phyloP scores from a whole-genome alignment of 2,113 vertebrate genomes.

The Phodopus roborovskii region DNA sequence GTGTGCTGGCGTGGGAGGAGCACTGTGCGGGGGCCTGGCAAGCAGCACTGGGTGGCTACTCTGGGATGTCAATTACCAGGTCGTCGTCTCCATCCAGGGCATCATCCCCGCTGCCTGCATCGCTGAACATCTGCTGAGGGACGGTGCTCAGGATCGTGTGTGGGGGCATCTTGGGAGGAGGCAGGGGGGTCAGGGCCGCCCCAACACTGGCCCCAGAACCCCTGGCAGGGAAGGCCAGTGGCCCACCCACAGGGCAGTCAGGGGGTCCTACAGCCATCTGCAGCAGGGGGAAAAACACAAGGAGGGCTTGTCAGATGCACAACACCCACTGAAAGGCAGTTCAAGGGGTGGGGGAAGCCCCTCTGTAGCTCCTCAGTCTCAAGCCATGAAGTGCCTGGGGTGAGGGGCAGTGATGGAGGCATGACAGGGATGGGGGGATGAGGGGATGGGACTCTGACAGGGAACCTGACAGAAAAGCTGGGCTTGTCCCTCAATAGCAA shows the following conservation, averaged over 20 bases:
- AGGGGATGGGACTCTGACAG: not conserved
- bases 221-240: slow-evolving; percentile 79
- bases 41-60: slow-evolving; percentile 52
- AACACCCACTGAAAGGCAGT: not conserved
- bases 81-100: slow-evolving; percentile 84
- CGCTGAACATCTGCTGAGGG: slow-evolving; percentile 87
- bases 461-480: slow-evolving; percentile 5
- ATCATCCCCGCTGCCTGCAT: slow-evolving; percentile 83
- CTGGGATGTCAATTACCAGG: slow-evolving; percentile 86
- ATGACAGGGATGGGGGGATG: slow-evolving; percentile 2
- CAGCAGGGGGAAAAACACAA: slow-evolving; percentile 63
- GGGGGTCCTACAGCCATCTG: slow-evolving; percentile 83
- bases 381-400: slow-evolving; percentile 40
- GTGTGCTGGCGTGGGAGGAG: not conserved
- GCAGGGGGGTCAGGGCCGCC: slow-evolving; percentile 76
- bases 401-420: slow-evolving; percentile 56
- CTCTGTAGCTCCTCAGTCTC: not conserved
- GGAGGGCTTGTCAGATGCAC: slow-evolving; percentile 37
- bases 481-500: slow-evolving; percentile 24
- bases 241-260: slow-evolving; percentile 82
- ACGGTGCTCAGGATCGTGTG: slow-evolving; percentile 85
- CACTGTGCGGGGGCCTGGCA: not conserved
- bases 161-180: slow-evolving; percentile 82
- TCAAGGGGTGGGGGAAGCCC: not conserved
- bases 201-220: slow-evolving; percentile 78